Conservation (phyloP, 1,140 invertebrate genomes). For the Tetramorium alpestre region DNA sequence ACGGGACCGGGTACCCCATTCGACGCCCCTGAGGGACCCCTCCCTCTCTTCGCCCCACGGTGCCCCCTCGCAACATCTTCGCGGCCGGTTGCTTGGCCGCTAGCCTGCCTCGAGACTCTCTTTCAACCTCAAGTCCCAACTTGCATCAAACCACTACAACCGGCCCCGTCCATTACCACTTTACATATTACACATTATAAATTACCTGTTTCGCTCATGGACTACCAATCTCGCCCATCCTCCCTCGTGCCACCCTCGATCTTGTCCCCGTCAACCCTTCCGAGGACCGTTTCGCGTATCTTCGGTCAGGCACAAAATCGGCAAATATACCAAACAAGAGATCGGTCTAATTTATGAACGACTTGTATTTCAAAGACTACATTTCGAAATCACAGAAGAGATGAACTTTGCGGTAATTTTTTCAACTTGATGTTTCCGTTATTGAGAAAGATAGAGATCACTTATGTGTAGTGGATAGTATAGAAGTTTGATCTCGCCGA, state of each 20-base stretch:
- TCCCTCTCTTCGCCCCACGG: conserved; percentile 63
- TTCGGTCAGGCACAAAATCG: conserved; percentile 37
- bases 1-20: conserved; percentile 67
- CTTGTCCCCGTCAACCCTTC: conserved; percentile 9
- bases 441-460: background rate
- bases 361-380: background rate
- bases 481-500: background rate
- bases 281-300: background rate
- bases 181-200: conserved; percentile 82
- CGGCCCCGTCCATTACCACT: conserved; percentile 77
- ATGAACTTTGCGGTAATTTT: background rate
- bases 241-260: background rate
- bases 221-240: conserved; percentile 2
- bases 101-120: conserved; percentile 67
- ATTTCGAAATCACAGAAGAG: background rate
- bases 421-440: background rate
- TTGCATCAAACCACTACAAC: conserved; percentile 73
- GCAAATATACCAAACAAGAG: conserved; percentile 39
- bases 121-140: conserved; percentile 71
- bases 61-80: conserved; percentile 71
- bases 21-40: conserved; percentile 69
- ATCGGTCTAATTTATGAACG: background rate
- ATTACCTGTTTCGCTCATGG: conserved; percentile 69
- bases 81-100: conserved; percentile 65
- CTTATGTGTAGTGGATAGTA: background rate